phyloP scores from a whole-genome alignment of 2,797 vertebrate genomes.

The Onychomys arenicola region DNA sequence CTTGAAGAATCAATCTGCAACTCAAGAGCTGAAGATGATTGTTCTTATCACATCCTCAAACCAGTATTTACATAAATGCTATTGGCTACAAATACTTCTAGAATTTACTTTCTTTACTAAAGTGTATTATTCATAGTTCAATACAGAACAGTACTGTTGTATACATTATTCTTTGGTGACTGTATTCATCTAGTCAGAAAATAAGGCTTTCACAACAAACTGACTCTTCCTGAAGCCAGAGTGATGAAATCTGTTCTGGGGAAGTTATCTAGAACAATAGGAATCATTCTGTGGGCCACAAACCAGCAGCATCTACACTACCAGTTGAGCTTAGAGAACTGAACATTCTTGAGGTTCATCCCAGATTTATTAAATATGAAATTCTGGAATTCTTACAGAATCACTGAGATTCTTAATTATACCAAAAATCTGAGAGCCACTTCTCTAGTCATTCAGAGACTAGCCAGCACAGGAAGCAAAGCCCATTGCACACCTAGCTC shows the following conservation, averaged over 20 bases:
- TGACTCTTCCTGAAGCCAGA: background rate
- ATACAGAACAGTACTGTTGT: background rate
- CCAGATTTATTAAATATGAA: background rate
- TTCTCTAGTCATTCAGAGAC: background rate
- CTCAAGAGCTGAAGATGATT: background rate
- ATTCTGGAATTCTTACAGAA: background rate
- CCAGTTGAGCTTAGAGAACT: background rate
- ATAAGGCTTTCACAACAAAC: background rate
- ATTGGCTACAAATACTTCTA: background rate
- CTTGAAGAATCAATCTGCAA: background rate
- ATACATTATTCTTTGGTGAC: background rate
- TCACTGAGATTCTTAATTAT: fast-evolving
- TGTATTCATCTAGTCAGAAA: background rate
- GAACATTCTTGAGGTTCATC: background rate
- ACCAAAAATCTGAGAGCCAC: background rate
- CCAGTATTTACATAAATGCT: background rate
- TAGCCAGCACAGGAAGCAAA: background rate
- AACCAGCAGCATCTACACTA: background rate
- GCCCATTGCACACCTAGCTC: background rate
- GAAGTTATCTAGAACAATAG: background rate
- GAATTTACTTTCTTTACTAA: background rate
- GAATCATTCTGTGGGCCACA: background rate
- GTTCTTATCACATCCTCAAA: background rate
- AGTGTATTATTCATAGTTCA: background rate
- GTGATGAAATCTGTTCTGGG: background rate